phyloP scores from a whole-genome alignment of 2,888 invertebrate species.

The Crepidodera aurea region DNA sequence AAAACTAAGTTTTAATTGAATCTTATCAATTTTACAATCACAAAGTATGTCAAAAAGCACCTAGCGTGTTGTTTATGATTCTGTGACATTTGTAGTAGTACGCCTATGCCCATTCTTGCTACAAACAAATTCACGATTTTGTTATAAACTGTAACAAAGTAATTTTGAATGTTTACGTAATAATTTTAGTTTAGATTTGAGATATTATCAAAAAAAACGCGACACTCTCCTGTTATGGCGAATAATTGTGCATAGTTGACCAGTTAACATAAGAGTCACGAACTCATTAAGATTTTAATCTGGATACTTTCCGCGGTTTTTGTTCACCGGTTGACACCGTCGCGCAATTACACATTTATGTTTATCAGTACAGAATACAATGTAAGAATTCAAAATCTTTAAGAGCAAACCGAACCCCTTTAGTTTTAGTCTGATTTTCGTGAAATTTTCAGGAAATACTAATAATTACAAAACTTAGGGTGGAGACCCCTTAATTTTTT shows the following conservation, averaged over 20 bases:
- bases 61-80: no score
- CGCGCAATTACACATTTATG: not conserved
- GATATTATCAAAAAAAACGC: slow-evolving; percentile 19
- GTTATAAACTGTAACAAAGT: slow-evolving; percentile 30
- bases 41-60: no score
- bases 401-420: no score
- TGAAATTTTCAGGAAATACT: no score
- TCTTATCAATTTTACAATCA: no score
- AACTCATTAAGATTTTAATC: slow-evolving; percentile 29
- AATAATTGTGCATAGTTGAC: slow-evolving; percentile 4
- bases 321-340: not conserved
- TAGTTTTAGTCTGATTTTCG: no score
- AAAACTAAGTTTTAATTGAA: no score
- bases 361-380: not conserved
- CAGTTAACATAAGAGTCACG: slow-evolving; percentile 24
- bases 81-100: no score
- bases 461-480: no score
- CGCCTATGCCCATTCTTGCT: slow-evolving; percentile 9
- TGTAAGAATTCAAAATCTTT: not conserved
- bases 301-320: not conserved
- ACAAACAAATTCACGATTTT: slow-evolving; percentile 29
- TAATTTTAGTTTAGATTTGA: slow-evolving; percentile 15
- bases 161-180: slow-evolving; percentile 20
- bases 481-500: no score
- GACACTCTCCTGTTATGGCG: slow-evolving; percentile 15